Evolutionary conservation across 2,888 invertebrate species (phyloP).

Genomic region (Hypena proboscidalis): DNA sequence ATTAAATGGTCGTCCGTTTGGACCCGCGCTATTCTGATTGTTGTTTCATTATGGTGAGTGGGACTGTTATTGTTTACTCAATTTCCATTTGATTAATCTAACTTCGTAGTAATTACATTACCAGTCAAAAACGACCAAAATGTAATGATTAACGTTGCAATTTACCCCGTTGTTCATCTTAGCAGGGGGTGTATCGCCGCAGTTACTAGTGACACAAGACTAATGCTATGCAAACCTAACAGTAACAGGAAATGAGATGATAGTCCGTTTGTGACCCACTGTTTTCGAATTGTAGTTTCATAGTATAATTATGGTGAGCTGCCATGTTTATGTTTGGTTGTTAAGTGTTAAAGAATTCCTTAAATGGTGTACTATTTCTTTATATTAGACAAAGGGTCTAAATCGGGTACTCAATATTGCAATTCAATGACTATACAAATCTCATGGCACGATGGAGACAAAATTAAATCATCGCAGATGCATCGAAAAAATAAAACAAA

Average conservation of each 20-base stretch:
- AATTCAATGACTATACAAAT: too few species aligned
- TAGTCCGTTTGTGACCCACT: constrained; percentile 28
- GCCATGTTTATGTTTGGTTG: constrained; percentile 16
- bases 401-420: too few species aligned
- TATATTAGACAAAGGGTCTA: too few species aligned
- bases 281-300: constrained; percentile 43
- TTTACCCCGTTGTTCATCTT: constrained; percentile 4
- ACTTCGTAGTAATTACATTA: too few species aligned
- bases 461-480: too few species aligned
- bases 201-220: constrained; percentile 47
- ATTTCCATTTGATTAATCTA: too few species aligned
- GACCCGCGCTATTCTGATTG: constrained; percentile 40
- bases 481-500: too few species aligned
- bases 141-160: constrained; percentile 10
- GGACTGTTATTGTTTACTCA: constrained; percentile 17
- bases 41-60: constrained; percentile 40
- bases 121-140: not conserved
- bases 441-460: too few species aligned
- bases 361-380: too few species aligned
- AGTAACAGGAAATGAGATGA: constrained; percentile 54
- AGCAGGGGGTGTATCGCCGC: constrained; percentile 22
- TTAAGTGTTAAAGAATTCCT: too few species aligned
- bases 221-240: constrained; percentile 50
- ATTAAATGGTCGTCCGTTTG: constrained; percentile 44
- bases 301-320: constrained; percentile 41